Base-by-base conservation (phyloP, 1,140 invertebrate genomes). In the Lucilia cuprina region DNA sequence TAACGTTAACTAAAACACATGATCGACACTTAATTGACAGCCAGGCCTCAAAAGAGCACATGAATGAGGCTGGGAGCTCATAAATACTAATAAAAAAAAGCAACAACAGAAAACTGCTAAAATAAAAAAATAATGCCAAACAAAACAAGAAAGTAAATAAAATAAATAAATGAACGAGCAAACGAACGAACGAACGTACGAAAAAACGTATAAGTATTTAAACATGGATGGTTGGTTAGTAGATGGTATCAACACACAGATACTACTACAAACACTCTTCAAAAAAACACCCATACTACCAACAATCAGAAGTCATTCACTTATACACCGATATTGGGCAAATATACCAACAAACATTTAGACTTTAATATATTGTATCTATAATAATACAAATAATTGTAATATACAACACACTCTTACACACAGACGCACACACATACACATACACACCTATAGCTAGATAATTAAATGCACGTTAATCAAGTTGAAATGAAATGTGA, bases 401-500 rank as follows among this genome's bases (percentile, higher is more conserved):
- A n/a, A 80, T 80, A 21, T 19, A 80, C 77, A 78, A 19, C 7
- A 80, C 17, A 47, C 41, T n/a, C n/a, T n/a, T n/a, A n/a, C n/a
- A n/a, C n/a, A n/a, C n/a, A 30, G 1, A 2, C 25, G 3, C 25
- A 30, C 3, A 30, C 25, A 30, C 25, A 30, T 3, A 2, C 25
- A 30, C 25, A 30, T 30, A 30, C 25, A 30, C 25, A 30, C 25
- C 25, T 30, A 30, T 30, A 30, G 25, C 25, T 30, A 80, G n/a
- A 80, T 80, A 80, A 80, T 80, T 80, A 80, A 80, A 80, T 80
- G 77, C 77, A 50, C 41, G 77, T 80, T 80, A 80, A 80, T 80
- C 77, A 80, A 80, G 77, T 80, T 49, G 77, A 47, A 50, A 80
- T 80, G 77, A 49, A 80, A 50, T 80, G 77, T 80, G 77, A 80